Base-by-base conservation (phyloP, 2,888 invertebrate genomes). In the Melanargia galathea region DNA sequence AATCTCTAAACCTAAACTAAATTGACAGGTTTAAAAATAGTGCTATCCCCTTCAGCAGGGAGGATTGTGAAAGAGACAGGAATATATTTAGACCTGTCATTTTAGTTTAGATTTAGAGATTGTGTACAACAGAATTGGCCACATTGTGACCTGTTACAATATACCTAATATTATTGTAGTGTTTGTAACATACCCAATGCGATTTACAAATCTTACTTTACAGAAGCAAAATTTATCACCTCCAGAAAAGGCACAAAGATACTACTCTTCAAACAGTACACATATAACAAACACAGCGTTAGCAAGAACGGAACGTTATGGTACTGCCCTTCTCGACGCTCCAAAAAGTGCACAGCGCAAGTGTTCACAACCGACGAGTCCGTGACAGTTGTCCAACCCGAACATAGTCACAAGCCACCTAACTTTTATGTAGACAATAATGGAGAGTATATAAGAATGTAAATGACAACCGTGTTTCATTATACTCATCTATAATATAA, bases 321-420 rank as follows among this genome's bases (percentile, higher is more conserved):
- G 86, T 66, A 82, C 1, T 87, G 88, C 64, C 86, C 87, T 0
- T 86, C 86, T 2, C 73, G 86, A 1, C 82, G 82, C 45, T 88
- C 87, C 0, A 85, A 77, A 63, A 81, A 80, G 60, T 90, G 90
- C 67, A 75, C 68, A 16, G 89, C 90, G 0, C 81, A 83, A 67
- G 80, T 76, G 0, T 58, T 88, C 2, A 77, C 76, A 6, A 75
- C 80, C 4, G 55, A 66, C 1, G 84, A 84, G 3, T 75, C 77
- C 13, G 75, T 90, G 8, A 62, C 67, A 0, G 75, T 88, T 0
- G 40, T 84, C 0, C 78, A 80, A 33, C 72, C 67, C 13, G 64
- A 73, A 1, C 90, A 90, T 66, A 82, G 78, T 2, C 89, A 89
- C 46, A 74, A 80, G 0, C 82, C 88, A 0, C 90, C 90, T 0